Base-by-base conservation (phyloP, 2,113 vertebrate species). In the Pangasianodon hypophthalmus region DNA sequence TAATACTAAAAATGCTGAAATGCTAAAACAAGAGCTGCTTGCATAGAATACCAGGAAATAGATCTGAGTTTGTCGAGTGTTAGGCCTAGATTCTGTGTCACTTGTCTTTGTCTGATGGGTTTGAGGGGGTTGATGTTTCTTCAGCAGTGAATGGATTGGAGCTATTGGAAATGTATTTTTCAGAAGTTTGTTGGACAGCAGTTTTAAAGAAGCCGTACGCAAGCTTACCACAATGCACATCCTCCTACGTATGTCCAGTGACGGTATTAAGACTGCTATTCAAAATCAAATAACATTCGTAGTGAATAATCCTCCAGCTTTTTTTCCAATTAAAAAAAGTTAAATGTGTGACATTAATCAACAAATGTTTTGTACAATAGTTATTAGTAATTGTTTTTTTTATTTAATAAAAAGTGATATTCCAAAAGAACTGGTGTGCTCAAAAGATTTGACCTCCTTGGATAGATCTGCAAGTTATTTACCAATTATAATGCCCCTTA, bases 361-460 rank as follows among this genome's bases (percentile, higher is more conserved):
- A 37, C 58, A 85, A 50, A 89, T 93, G 87, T 94, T 94, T 93
- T 94, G 89, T 94, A 94, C 69, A n/a, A 92, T 94, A 92, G 90
- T 91, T 77, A 54, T 85, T 92, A 37, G 92, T 93, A 88, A 75
- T 87, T 91, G 88, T 19, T 13, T 62, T 44, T 81, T 86, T 90
- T 91, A 94, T 94, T 94, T 92, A 94, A 94, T 94, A 95, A 95
- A 94, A 94, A 82, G n/a, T 64, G 87, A 91, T 94, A 60, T 93
- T 92, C 79, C 71, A 14, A 80, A 92, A 0, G 6, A 50, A n/a
- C 46, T 80, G 46, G 19, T 52, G 77, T 73, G 41, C 4, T 77
- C 44, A 26, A 26, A 26, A 3, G 41, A 4, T 44, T 48, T 5
- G 13, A 4, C 6, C 44, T 19, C 2, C 4, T 52, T 41, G 37